phyloP scores from a whole-genome alignment of 2,888 invertebrate genomes.

The Ferdinandea cuprea region DNA sequence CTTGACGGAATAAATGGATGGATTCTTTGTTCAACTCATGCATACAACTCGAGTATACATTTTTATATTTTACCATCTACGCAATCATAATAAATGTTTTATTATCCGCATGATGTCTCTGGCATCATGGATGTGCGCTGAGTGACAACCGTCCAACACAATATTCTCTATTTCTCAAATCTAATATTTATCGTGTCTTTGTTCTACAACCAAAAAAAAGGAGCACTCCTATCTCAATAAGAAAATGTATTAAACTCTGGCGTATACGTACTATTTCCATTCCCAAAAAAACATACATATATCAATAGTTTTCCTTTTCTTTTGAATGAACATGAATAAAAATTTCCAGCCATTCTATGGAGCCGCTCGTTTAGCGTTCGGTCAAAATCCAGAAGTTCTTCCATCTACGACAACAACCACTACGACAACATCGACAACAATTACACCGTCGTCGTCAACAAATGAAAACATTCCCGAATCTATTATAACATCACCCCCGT shows the following conservation, averaged over 20 bases:
- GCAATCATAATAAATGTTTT: constrained; percentile 4
- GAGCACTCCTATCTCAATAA: constrained; percentile 9
- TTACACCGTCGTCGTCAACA: constrained; percentile 34
- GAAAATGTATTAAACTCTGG: constrained; percentile 4
- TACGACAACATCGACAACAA: constrained; percentile 73
- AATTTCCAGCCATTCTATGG: constrained; percentile 85
- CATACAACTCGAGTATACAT: background rate
- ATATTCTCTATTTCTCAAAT: constrained; percentile 1
- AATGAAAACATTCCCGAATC: constrained; percentile 71
- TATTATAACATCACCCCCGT: constrained; percentile 70
- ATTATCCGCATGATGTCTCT: background rate
- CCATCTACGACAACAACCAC: constrained; percentile 79
- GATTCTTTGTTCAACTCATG: constrained; percentile 12
- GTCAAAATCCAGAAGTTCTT: constrained; percentile 84
- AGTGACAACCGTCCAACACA: constrained; percentile 6
- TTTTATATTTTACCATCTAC: background rate
- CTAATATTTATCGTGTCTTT: constrained; percentile 18
- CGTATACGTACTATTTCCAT: constrained; percentile 18
- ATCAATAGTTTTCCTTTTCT: constrained; percentile 24
- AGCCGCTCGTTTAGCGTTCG: constrained; percentile 85
- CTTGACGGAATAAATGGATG: background rate
- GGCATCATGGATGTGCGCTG: background rate
- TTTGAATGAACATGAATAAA: constrained; percentile 73
- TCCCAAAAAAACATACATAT: constrained; percentile 7
- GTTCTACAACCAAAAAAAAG: constrained; percentile 5